Percentiles rank a stretch among this genome's conserved stretches.
Conservation (phyloP, 2,888 invertebrate genomes). For the Euclidia mi region DNA sequence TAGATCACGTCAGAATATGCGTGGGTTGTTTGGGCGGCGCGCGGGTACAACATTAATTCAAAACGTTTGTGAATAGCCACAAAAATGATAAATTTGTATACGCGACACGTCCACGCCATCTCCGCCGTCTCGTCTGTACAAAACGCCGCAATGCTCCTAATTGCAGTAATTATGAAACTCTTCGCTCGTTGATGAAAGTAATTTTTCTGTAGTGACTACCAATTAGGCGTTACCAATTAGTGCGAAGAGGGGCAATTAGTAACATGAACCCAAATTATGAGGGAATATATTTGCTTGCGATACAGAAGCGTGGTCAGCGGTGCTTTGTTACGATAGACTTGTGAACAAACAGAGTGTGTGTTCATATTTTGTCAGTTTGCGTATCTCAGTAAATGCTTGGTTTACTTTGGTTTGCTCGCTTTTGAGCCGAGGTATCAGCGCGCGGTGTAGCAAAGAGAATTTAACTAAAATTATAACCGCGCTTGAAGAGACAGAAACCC, state of each 20-base stretch:
- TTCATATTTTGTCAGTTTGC: no score
- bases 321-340: slow-evolving; percentile 12
- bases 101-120: slow-evolving; percentile 76
- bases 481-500: no score
- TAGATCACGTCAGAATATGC: slow-evolving; percentile 45
- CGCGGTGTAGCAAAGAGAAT: no score
- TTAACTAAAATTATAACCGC: no score
- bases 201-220: slow-evolving; percentile 86
- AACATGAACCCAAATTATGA: slow-evolving; percentile 73
- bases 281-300: slow-evolving; percentile 58
- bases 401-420: no score
- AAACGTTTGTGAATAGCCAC: slow-evolving; percentile 61
- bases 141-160: slow-evolving; percentile 80
- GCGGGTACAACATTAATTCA: slow-evolving; percentile 58
- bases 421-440: no score
- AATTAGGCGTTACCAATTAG: slow-evolving; percentile 85
- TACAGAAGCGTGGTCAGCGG: slow-evolving; percentile 27
- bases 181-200: slow-evolving; percentile 86
- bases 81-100: slow-evolving; percentile 79
- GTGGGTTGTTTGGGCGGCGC: slow-evolving; percentile 33
- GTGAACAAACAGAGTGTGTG: background rate
- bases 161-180: slow-evolving; percentile 87
- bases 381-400: no score
- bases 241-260: slow-evolving; percentile 76
- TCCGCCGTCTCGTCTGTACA: slow-evolving; percentile 71